These are phyloP conservation scores for Deroptyus accipitrinus DNA, from an alignment of 2,113 vertebrate species.

Conservation along the genomic window DNA sequence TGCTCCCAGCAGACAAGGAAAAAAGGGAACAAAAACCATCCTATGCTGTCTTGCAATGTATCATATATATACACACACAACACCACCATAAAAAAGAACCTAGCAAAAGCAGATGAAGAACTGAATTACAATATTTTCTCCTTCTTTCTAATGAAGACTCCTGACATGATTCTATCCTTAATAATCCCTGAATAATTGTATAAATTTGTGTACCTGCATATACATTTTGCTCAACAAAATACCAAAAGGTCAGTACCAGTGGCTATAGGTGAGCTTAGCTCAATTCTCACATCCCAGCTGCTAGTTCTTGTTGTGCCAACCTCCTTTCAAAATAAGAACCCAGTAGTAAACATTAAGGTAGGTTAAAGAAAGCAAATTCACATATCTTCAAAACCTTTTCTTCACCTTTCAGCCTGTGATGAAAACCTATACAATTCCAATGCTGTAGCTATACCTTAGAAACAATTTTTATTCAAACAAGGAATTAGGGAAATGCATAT, in stretches of 20 bases:
- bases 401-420: not conserved
- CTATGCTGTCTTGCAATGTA: not conserved
- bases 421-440: not conserved
- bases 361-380: not conserved
- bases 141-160: not conserved
- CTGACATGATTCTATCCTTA: not conserved
- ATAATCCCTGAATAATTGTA: not conserved
- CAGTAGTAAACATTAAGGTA: not conserved
- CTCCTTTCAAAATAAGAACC: not conserved
- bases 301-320: not conserved
- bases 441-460: not conserved
- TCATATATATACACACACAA: not conserved
- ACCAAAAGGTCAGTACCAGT: not conserved
- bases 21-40: not conserved
- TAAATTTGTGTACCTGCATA: fast-evolving
- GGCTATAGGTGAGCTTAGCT: not conserved
- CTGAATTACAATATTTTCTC: not conserved
- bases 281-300: not conserved
- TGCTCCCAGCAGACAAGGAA: not conserved
- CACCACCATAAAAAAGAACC: not conserved
- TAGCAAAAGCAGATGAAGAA: not conserved
- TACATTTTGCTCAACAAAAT: not conserved
- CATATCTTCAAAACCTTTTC: not conserved
- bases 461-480: not conserved
- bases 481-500: not conserved